Evolutionary conservation across 2,888 invertebrate genomes (phyloP).

Genomic region (Glaucopsyche alexis): DNA sequence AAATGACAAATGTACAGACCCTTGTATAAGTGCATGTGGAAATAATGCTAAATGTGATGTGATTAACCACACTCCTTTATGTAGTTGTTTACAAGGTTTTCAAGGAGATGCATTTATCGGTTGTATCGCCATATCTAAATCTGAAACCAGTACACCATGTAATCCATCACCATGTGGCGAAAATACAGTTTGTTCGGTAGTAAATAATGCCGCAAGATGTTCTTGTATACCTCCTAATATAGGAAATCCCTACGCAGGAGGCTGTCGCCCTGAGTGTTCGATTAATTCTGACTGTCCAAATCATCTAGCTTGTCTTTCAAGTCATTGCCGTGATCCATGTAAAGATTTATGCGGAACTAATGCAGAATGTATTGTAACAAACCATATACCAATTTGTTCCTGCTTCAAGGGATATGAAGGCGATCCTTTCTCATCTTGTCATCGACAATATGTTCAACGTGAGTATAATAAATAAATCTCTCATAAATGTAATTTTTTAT

Average conservation of each 20-base stretch:
- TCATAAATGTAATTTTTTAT: background rate
- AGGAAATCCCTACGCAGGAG: slow-evolving; percentile 91
- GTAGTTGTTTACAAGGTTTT: slow-evolving; percentile 87
- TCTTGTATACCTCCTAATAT: slow-evolving; percentile 93
- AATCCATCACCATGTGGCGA: slow-evolving; percentile 90
- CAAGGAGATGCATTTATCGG: slow-evolving; percentile 92
- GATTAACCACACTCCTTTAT: slow-evolving; percentile 89
- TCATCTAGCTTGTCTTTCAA: slow-evolving; percentile 88
- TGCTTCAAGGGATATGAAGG: slow-evolving; percentile 88
- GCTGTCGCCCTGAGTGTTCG: slow-evolving; percentile 92
- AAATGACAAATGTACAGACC: slow-evolving; percentile 89
- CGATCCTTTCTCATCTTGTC: slow-evolving; percentile 90
- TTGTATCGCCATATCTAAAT: slow-evolving; percentile 81
- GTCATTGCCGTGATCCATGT: slow-evolving; percentile 92
- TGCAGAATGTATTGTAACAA: slow-evolving; percentile 89
- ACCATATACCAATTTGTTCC: slow-evolving; percentile 90
- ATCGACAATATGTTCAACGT: slow-evolving; percentile 78
- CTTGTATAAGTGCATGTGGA: slow-evolving; percentile 89
- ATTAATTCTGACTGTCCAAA: slow-evolving; percentile 90
- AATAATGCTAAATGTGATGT: slow-evolving; percentile 89
- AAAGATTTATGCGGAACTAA: slow-evolving; percentile 90
- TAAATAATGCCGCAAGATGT: slow-evolving; percentile 86
- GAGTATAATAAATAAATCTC: slow-evolving; percentile 52
- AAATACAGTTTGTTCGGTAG: slow-evolving; percentile 87
- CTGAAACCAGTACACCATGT: slow-evolving; percentile 81